phyloP scores from a whole-genome alignment of 2,113 vertebrate species.

The Alouatta palliata region DNA sequence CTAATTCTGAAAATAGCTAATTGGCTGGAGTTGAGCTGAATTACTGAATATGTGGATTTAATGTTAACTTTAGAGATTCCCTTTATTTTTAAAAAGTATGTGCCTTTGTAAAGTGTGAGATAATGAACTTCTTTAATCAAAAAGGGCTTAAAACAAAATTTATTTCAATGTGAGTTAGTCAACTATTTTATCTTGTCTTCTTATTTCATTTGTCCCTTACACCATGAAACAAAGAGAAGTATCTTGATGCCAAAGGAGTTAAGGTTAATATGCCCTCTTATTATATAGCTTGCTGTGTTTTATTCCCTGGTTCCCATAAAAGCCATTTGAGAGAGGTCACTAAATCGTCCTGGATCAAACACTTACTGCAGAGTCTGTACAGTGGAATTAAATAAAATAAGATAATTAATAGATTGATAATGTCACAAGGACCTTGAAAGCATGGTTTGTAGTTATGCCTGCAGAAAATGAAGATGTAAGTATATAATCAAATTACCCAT shows the following conservation, averaged over 20 bases:
- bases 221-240: not conserved
- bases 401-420: slow-evolving; percentile 36
- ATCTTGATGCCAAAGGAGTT: not conserved
- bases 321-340: slow-evolving; percentile 26
- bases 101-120: not conserved
- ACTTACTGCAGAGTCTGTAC: not conserved
- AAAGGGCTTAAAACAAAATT: not conserved
- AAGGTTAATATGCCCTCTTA: slow-evolving; percentile 1
- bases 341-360: slow-evolving; percentile 25
- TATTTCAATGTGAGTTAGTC: not conserved
- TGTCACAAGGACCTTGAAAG: slow-evolving; percentile 34
- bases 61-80: not conserved
- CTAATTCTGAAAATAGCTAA: not conserved
- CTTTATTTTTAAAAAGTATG: not conserved
- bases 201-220: not conserved
- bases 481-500: not conserved
- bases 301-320: not conserved
- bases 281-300: not conserved
- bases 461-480: not conserved
- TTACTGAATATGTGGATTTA: not conserved
- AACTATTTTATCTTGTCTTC: not conserved
- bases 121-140: not conserved
- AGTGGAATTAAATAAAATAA: slow-evolving; percentile 11
- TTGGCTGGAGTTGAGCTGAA: not conserved
- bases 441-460: not conserved